Conservation (phyloP, 2,113 vertebrate species). For the Porphyrio hochstetteri region DNA sequence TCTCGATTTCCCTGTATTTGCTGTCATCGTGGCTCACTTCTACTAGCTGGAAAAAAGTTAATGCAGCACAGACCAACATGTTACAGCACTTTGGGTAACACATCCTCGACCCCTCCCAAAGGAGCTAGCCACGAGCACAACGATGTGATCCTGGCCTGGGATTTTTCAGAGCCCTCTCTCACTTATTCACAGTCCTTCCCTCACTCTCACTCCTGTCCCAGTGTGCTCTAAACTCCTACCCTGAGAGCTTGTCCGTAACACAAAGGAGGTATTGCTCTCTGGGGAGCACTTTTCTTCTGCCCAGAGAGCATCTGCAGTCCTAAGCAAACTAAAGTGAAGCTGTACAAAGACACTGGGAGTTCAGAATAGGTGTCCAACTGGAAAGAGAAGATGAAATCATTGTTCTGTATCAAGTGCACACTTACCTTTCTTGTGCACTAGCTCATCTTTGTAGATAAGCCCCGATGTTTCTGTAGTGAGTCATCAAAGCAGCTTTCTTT, state of each 20-base stretch:
- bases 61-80: neutral
- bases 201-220: neutral
- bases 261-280: neutral
- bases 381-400: neutral
- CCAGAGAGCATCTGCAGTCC: neutral
- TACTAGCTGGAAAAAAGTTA: neutral
- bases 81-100: neutral
- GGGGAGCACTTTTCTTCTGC: neutral
- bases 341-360: neutral
- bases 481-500: conserved; percentile 21
- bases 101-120: neutral
- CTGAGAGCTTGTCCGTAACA: neutral
- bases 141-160: rapidly evolving
- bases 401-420: neutral
- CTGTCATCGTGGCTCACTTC: neutral
- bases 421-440: neutral
- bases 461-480: neutral
- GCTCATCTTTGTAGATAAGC: neutral
- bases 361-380: neutral
- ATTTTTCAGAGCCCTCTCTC: neutral
- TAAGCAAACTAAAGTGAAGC: neutral
- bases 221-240: neutral
- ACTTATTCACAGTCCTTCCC: neutral
- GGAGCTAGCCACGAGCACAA: neutral
- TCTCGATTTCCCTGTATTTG: neutral